phyloP scores from a whole-genome alignment of 2,797 vertebrate species.

The Peromyscus aztecus region DNA sequence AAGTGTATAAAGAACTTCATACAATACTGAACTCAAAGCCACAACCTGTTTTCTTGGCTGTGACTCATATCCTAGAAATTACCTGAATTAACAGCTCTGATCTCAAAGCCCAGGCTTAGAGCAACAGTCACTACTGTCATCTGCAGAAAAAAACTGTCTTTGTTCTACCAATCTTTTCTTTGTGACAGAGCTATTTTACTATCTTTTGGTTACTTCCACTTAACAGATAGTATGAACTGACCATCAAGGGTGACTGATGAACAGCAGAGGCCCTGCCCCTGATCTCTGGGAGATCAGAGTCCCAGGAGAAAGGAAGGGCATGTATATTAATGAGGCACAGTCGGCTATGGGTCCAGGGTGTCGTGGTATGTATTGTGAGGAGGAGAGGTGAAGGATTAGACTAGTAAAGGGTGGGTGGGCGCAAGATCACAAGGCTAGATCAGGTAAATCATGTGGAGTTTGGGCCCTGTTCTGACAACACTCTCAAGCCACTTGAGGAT shows the following conservation, averaged over 20 bases:
- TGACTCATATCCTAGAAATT: not conserved
- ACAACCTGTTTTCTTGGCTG: not conserved
- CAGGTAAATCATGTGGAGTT: not conserved
- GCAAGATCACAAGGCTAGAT: not conserved
- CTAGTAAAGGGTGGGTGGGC: not conserved
- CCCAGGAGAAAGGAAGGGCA: not conserved
- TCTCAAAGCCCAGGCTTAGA: not conserved
- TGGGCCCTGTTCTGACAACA: conserved; percentile 13
- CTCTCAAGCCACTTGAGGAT: not conserved
- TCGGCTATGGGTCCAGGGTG: not conserved
- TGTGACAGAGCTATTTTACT: not conserved
- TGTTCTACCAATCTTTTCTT: not conserved
- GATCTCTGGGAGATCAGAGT: not conserved
- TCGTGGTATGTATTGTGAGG: not conserved
- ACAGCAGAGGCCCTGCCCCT: not conserved
- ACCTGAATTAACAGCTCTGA: not conserved
- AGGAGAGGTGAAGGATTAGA: not conserved
- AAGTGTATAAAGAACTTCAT: not conserved
- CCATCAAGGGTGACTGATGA: not conserved
- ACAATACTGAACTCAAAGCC: not conserved
- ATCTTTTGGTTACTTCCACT: not conserved
- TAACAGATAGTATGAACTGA: not conserved
- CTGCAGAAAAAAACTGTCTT: not conserved
- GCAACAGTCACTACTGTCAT: not conserved
- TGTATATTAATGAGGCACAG: not conserved